Base-by-base conservation (phyloP, 2,797 vertebrate genomes). In the Enteromius anoplus region DNA sequence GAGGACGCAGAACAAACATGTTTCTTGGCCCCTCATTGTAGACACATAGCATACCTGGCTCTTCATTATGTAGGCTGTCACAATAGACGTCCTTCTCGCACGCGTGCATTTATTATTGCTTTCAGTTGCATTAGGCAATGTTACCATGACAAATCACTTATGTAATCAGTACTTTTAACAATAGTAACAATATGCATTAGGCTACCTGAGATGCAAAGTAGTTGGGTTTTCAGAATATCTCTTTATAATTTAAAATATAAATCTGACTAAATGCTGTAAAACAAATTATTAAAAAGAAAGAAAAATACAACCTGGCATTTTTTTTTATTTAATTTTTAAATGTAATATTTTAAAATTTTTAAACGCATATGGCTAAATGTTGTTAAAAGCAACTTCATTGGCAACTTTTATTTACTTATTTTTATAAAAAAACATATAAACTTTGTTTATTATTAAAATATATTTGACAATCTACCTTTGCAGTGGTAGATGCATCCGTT, bases 21-120 rank as follows among this genome's bases (percentile, higher is more conserved):
- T 76, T 85, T 82, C 19, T 77, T 14, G 2, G 7, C 29, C 37
- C 55, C 75, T 88, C 69, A 77, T 84, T 69, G 58, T 73, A 12
- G 73, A 42, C 47, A 42, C 60, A 34, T 47, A 68, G 29, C 60
- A 58, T 47, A 68, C 62, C 34, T 79, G 15, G 3, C 66, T 42
- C 76, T 62, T 64, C 58, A 40, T 32, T 17, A 21, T 42, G 10
- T 8, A 17, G 45, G 14, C 69, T 47, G n/a, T 8, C 45, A 42
- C 80, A 75, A 66, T 55, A 64, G 23, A 51, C 34, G 37, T 42
- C 23, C 62, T 40, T 65, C 47, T 23, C 10, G 60, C 45, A 66
- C 32, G 47, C 51, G 47, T 40, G 40, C 78, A 72, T 81, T 58
- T 78, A 58, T 76, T 66, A 76, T 58, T 29, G 17, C 71, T 15